A percentile compares a stretch with the other conserved stretches of the same genome.
Evolutionary conservation across 2,797 vertebrate species (phyloP).

Genomic region (Lophius americanus): DNA sequence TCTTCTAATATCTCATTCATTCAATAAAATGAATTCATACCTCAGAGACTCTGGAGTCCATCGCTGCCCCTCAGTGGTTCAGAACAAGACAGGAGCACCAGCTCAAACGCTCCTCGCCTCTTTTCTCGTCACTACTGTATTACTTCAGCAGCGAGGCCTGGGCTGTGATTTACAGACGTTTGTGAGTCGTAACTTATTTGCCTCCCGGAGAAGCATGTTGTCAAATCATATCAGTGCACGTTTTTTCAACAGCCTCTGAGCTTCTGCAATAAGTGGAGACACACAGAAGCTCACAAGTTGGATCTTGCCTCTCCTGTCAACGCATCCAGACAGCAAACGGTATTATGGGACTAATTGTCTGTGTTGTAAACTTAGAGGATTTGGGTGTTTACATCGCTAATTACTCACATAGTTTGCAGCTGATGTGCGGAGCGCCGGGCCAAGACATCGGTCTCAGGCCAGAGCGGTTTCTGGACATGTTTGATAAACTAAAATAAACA

Average conservation of each 20-base stretch:
- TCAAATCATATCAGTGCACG: conserved; percentile 37
- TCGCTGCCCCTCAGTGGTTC: conserved; percentile 15
- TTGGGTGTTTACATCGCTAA: conserved; percentile 65
- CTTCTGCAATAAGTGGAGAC: conserved; percentile 35
- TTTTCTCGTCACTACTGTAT: conserved; percentile 29
- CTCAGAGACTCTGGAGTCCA: conserved; percentile 12
- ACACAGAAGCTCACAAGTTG: conserved; percentile 51
- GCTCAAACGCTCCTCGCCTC: conserved; percentile 13
- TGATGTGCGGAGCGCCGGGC: conserved; percentile 16
- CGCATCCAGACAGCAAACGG: conserved; percentile 52
- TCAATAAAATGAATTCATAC: background rate
- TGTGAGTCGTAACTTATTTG: conserved; percentile 51
- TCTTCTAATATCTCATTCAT: background rate
- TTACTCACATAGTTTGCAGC: conserved; percentile 66
- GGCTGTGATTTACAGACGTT: conserved; percentile 41
- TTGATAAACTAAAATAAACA: conserved; percentile 62
- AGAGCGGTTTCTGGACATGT: conserved; percentile 32
- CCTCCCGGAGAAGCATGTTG: conserved; percentile 8
- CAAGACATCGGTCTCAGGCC: conserved; percentile 26
- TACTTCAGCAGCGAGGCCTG: conserved; percentile 41
- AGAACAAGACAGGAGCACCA: background rate
- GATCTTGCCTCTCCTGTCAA: conserved; percentile 44
- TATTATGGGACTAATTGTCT: conserved; percentile 80
- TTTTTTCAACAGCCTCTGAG: conserved; percentile 24
- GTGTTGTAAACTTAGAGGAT: conserved; percentile 81